A percentile compares a stretch with the other conserved stretches of the same genome.
These are phyloP conservation scores for Furcula furcula DNA, from an alignment of 2,888 invertebrate species.

Conservation along the genomic window DNA sequence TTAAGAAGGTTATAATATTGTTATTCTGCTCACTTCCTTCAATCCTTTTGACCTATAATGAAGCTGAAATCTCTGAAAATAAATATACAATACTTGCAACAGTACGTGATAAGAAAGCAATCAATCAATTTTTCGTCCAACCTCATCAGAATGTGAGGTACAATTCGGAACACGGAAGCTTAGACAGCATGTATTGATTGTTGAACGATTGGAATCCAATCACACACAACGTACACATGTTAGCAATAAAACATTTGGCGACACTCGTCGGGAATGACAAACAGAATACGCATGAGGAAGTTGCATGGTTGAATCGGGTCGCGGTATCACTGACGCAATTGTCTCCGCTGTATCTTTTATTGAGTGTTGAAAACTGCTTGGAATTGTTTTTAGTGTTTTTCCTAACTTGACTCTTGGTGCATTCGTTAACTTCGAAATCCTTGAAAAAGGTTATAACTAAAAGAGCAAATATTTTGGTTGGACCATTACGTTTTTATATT, in stretches of 20 bases:
- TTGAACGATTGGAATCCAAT: constrained; percentile 14
- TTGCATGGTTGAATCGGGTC: not conserved
- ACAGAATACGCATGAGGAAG: constrained; percentile 20
- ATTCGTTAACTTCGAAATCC: no score
- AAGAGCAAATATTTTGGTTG: no score
- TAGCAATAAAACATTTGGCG: constrained; percentile 21
- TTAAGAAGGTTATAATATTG: no score
- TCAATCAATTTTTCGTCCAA: constrained; percentile 6
- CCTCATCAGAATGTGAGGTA: constrained; percentile 5
- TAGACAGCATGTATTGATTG: no score
- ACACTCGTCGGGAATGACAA: constrained; percentile 20
- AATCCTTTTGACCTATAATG: no score
- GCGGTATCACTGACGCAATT: constrained; percentile 1
- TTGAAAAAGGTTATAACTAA: no score
- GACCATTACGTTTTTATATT: no score
- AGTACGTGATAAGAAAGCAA: not conserved
- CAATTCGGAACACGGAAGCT: constrained; percentile 19
- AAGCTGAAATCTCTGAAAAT: no score
- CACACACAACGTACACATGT: constrained; percentile 12
- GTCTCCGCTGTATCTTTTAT: not conserved
- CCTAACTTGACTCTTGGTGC: no score
- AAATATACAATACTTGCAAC: not conserved
- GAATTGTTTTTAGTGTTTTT: no score
- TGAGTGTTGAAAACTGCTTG: no score
- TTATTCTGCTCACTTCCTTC: no score